phyloP scores from a whole-genome alignment of 92 coral and sea anemone species.

The Blastomussa wellsi region DNA sequence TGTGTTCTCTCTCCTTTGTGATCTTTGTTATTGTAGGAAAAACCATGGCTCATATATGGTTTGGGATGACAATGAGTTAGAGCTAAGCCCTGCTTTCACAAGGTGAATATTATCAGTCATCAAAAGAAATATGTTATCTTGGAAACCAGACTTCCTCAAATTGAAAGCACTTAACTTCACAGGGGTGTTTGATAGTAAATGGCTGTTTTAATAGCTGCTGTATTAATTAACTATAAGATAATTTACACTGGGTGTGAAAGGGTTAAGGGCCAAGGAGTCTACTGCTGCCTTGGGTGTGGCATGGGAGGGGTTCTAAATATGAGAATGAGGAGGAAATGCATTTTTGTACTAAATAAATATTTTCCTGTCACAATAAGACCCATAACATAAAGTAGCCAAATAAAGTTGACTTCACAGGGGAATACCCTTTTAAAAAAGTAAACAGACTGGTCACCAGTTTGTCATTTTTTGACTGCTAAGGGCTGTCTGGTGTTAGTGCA shows the following conservation, averaged over 20 bases:
- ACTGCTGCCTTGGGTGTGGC: background rate
- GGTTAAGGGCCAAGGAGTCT: background rate
- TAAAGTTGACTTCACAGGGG: background rate
- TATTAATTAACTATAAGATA: too few relatives aligned
- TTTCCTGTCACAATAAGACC: background rate
- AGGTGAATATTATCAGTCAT: conserved; percentile 47
- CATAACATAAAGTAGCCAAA: background rate
- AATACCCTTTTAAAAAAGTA: too few relatives aligned
- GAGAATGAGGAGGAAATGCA: background rate
- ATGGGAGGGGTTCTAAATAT: background rate
- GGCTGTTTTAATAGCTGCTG: background rate
- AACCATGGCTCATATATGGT: conserved; percentile 86
- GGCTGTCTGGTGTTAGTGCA: too few relatives aligned
- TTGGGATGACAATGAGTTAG: conserved; percentile 84
- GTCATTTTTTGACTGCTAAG: too few relatives aligned
- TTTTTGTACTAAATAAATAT: background rate
- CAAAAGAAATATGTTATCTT: background rate
- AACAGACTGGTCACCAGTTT: too few relatives aligned
- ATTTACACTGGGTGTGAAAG: background rate
- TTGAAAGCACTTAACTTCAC: background rate
- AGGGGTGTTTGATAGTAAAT: background rate
- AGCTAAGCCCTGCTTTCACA: conserved; percentile 86
- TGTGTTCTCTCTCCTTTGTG: background rate
- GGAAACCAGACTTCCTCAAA: background rate
- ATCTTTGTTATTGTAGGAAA: conserved; percentile 53